These are phyloP conservation scores for Cyanoramphus novaezelandiae DNA, from an alignment of 2,113 vertebrate genomes.

Conservation along the genomic window DNA sequence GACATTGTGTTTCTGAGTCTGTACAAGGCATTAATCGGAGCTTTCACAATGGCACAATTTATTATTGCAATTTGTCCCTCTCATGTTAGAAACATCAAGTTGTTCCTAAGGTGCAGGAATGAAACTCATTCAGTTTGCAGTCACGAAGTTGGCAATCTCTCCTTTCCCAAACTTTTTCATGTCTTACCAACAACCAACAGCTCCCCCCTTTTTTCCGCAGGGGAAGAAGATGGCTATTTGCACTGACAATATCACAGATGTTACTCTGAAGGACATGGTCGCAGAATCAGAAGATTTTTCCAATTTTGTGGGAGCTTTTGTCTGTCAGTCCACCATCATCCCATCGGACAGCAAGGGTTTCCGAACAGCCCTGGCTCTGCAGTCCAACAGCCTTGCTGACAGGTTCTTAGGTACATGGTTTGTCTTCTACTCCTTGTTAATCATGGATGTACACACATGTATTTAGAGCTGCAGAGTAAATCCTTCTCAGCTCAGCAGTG, in stretches of 20 bases:
- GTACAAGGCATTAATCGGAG: background rate
- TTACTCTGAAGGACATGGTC: slow-evolving; percentile 84
- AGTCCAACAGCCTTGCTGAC: slow-evolving; percentile 94
- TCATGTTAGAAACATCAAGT: background rate
- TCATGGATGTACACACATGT: background rate
- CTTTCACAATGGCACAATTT: background rate
- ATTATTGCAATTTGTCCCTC: background rate
- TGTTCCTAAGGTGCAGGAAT: background rate
- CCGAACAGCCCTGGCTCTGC: slow-evolving; percentile 89
- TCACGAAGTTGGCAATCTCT: background rate
- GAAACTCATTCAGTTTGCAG: background rate
- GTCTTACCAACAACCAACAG: background rate
- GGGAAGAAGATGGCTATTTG: slow-evolving; percentile 86
- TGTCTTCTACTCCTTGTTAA: background rate
- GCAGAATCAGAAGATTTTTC: slow-evolving; percentile 82
- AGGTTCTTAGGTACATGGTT: slow-evolving; percentile 84
- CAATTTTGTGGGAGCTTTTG: slow-evolving; percentile 85
- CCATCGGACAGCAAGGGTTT: slow-evolving; percentile 93
- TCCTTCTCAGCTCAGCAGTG: background rate
- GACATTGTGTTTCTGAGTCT: background rate
- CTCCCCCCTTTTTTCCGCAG: slow-evolving; percentile 62
- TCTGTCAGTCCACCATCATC: slow-evolving; percentile 96
- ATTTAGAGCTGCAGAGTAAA: background rate
- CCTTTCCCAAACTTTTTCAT: background rate
- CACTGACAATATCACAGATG: slow-evolving; percentile 92